A percentile compares a stretch with the other conserved stretches of the same genome.
phyloP scores from a whole-genome alignment of 2,888 invertebrate genomes.

The Elgonia sp. region DNA sequence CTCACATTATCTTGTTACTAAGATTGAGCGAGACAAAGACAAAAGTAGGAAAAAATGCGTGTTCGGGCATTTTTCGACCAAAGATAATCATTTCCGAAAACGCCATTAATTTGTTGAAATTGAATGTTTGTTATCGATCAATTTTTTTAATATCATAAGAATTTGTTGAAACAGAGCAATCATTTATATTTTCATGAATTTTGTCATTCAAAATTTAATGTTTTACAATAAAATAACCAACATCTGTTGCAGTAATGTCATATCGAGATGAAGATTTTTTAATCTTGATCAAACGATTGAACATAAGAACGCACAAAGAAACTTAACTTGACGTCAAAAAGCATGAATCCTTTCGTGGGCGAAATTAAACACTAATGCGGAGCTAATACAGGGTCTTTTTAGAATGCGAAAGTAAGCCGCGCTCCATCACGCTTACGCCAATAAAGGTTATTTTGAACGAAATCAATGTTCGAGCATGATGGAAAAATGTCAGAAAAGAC shows the following conservation, averaged over 20 bases:
- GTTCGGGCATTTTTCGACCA: too few species aligned
- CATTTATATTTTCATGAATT: too few species aligned
- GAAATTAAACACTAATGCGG: slow-evolving; percentile 24
- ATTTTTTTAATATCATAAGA: too few species aligned
- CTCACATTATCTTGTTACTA: too few species aligned
- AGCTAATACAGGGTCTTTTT: neutral
- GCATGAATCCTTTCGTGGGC: slow-evolving; percentile 20
- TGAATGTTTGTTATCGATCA: too few species aligned
- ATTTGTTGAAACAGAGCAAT: too few species aligned
- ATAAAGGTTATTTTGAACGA: slow-evolving; percentile 12
- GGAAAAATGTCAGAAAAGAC: slow-evolving; percentile 1
- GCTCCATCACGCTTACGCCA: slow-evolving; percentile 6
- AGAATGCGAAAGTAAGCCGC: slow-evolving; percentile 18
- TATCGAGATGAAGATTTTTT: neutral
- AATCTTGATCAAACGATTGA: neutral
- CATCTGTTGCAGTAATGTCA: neutral
- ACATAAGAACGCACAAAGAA: neutral
- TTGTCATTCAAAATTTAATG: too few species aligned
- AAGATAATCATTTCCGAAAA: too few species aligned
- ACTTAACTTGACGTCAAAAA: neutral
- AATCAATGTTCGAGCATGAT: neutral
- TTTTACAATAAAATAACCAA: neutral
- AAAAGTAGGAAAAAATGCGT: too few species aligned
- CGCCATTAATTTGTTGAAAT: too few species aligned
- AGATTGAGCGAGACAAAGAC: too few species aligned